Percentiles rank a stretch among this genome's conserved stretches.
Conservation (phyloP, 35 echinoderm and acorn worm genomes). For the Ophiothrix spiculata region DNA sequence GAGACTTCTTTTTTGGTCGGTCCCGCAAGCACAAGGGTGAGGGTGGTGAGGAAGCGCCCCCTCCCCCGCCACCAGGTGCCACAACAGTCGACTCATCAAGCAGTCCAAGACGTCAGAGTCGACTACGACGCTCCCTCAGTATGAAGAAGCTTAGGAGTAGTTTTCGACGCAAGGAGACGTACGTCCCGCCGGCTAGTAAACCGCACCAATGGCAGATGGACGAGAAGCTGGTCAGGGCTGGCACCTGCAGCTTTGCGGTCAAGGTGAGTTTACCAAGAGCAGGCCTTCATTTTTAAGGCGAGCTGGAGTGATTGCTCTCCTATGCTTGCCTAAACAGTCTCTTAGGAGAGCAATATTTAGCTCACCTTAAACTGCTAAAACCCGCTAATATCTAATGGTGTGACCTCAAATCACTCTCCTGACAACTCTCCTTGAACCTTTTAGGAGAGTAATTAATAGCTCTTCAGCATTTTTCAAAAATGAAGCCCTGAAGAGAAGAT, state of each 20-base stretch:
- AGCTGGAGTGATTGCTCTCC: too few species aligned
- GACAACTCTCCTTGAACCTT: too few species aligned
- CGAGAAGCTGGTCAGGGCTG: slow-evolving; percentile 87
- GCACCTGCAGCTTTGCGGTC: slow-evolving; percentile 77
- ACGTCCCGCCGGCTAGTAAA: slow-evolving; percentile 89
- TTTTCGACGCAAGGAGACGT: slow-evolving; percentile 78
- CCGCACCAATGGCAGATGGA: slow-evolving; percentile 92
- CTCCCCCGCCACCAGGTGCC: slow-evolving; percentile 34
- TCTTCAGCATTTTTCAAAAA: too few species aligned
- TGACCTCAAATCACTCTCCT: too few species aligned
- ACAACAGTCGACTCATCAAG: slow-evolving; percentile 12
- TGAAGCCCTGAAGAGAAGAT: too few species aligned
- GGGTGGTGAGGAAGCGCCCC: slow-evolving; percentile 21
- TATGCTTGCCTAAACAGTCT: too few species aligned
- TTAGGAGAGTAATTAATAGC: too few species aligned
- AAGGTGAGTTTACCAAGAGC: too few species aligned
- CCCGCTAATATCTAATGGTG: too few species aligned
- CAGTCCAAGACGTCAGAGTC: slow-evolving; percentile 54
- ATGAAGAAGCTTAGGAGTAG: slow-evolving; percentile 91
- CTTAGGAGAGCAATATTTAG: too few species aligned
- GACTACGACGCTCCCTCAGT: slow-evolving; percentile 74
- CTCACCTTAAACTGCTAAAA: too few species aligned
- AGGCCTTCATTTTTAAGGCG: too few species aligned
- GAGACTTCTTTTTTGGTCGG: slow-evolving; percentile 43
- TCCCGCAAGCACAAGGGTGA: slow-evolving; percentile 5